phyloP scores from a whole-genome alignment of 2,113 vertebrate species.

The Eira barbara region DNA sequence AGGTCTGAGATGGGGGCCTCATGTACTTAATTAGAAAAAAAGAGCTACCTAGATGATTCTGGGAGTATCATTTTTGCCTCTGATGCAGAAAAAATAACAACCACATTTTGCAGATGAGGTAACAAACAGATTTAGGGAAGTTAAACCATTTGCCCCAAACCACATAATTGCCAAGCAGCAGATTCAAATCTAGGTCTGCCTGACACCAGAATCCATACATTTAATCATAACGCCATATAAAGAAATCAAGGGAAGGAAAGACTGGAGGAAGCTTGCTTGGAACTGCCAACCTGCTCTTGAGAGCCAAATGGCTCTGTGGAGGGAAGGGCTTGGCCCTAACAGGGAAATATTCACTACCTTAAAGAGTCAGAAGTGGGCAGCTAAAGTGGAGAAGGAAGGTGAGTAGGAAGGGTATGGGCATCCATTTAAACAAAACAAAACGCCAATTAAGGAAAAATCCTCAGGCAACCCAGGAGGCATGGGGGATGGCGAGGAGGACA shows the following conservation, averaged over 20 bases:
- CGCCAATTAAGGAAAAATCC: background rate
- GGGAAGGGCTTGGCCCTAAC: background rate
- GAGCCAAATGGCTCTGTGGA: background rate
- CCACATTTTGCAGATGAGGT: conserved; percentile 22
- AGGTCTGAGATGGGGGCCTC: background rate
- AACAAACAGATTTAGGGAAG: conserved; percentile 18
- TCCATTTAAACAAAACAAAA: conserved; percentile 16
- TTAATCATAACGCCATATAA: background rate
- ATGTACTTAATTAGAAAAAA: background rate
- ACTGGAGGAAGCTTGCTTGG: background rate
- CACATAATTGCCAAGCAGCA: background rate
- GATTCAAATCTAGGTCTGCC: conserved; percentile 17
- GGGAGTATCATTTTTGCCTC: conserved; percentile 17
- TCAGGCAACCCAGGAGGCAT: conserved; percentile 78
- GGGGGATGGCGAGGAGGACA: conserved; percentile 69
- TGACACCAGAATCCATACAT: background rate
- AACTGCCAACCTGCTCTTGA: background rate
- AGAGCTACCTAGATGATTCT: background rate
- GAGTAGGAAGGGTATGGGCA: background rate
- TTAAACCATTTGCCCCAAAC: conserved; percentile 39
- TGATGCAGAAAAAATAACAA: conserved; percentile 19
- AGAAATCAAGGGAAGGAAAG: background rate
- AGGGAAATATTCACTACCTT: background rate
- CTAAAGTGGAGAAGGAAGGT: conserved; percentile 54
- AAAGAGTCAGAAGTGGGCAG: conserved; percentile 56